These are phyloP conservation scores for Phrynocephalus forsythii DNA, from an alignment of 2,797 vertebrate species.

Conservation along the genomic window DNA sequence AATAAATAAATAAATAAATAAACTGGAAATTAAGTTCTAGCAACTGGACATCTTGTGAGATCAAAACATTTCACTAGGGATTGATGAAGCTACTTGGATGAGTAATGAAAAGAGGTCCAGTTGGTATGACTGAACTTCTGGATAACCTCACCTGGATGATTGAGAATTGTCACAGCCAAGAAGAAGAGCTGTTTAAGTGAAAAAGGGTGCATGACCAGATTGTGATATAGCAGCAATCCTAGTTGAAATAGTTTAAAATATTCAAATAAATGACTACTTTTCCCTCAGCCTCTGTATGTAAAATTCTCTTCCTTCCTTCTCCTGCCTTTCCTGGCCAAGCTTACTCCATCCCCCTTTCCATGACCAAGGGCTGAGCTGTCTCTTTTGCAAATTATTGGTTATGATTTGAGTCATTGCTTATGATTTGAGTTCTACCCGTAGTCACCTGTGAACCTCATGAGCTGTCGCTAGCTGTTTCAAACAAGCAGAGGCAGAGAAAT, in stretches of 20 bases:
- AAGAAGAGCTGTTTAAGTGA: no score
- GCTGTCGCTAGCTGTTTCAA: neutral
- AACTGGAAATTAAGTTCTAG: no score
- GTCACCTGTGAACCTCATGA: neutral
- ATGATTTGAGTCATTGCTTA: neutral
- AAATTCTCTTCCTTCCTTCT: neutral
- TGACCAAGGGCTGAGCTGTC: neutral
- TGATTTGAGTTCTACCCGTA: neutral
- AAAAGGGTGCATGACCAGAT: neutral
- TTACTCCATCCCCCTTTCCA: neutral
- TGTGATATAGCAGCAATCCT: neutral
- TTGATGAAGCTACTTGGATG: no score
- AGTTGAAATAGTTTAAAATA: no score
- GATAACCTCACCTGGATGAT: no score
- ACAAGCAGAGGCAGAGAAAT: neutral
- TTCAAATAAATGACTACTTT: neutral
- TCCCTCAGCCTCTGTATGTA: neutral
- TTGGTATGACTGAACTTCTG: no score
- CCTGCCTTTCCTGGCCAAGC: neutral
- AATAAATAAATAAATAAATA: no score
- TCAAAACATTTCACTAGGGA: no score
- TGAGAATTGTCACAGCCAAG: no score
- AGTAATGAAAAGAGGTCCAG: no score
- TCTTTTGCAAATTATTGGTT: neutral
- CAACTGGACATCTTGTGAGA: no score